Percentiles rank a stretch among this genome's conserved stretches.
Evolutionary conservation across 2,113 vertebrate genomes (phyloP).

Genomic region (Camarhynchus parvulus): DNA sequence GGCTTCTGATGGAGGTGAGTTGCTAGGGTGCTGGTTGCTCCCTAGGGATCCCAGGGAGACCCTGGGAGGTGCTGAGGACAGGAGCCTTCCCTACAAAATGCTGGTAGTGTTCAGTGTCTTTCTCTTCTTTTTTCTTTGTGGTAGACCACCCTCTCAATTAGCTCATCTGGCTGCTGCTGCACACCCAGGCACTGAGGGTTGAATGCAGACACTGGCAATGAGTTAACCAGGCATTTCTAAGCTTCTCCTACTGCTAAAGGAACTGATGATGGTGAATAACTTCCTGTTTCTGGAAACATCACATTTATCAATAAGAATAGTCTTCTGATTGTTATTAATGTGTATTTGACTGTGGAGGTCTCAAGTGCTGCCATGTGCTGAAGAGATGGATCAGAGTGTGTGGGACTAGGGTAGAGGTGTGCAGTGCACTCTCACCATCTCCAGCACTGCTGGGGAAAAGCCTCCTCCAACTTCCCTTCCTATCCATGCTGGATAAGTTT

Average conservation of each 20-base stretch:
- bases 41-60: neutral
- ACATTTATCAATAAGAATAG: neutral
- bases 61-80: neutral
- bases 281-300: neutral
- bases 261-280: neutral
- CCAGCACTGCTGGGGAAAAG: neutral
- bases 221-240: slow-evolving; percentile 6
- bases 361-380: neutral
- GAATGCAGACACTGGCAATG: neutral
- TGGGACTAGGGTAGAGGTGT: neutral
- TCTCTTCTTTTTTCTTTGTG: neutral
- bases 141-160: neutral
- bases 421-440: neutral
- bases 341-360: neutral
- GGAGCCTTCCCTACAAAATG: neutral
- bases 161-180: neutral
- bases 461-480: neutral
- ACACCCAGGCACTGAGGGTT: neutral
- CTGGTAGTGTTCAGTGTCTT: neutral
- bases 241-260: neutral
- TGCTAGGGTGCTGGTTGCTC: neutral
- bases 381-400: neutral
- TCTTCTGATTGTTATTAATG: neutral
- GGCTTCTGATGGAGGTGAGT: slow-evolving; percentile 97
- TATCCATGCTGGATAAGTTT: neutral